Percentiles rank a stretch among this genome's conserved stretches.
phyloP scores from a whole-genome alignment of 2,113 vertebrate species.

The Lathamus discolor region DNA sequence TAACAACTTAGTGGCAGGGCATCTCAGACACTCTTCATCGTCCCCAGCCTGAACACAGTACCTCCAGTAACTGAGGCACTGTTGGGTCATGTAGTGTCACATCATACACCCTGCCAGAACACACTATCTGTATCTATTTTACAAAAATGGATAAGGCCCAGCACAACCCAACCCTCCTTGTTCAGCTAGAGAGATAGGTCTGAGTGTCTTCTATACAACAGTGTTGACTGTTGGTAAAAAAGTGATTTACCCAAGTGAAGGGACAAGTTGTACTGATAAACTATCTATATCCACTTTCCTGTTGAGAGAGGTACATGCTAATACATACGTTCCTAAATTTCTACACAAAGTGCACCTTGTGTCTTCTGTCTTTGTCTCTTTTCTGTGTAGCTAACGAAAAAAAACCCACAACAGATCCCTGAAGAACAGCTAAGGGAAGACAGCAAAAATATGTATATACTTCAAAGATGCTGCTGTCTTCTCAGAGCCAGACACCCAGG shows the following conservation, averaged over 20 bases:
- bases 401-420: background rate
- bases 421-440: background rate
- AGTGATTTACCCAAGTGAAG: background rate
- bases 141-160: background rate
- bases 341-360: background rate
- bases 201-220: background rate
- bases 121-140: background rate
- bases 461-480: background rate
- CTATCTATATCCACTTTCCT: background rate
- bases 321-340: background rate
- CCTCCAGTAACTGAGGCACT: background rate
- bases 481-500: background rate
- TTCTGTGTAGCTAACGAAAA: background rate
- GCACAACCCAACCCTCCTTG: background rate
- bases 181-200: background rate
- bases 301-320: background rate
- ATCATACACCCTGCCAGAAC: background rate
- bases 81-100: background rate
- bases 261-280: background rate
- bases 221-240: background rate
- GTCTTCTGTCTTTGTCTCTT: background rate
- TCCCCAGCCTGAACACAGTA: background rate
- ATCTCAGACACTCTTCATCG: background rate
- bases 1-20: background rate
- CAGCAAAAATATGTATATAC: background rate